Conservation (phyloP, 1,140 invertebrate species). For the Nephila pilipes region DNA sequence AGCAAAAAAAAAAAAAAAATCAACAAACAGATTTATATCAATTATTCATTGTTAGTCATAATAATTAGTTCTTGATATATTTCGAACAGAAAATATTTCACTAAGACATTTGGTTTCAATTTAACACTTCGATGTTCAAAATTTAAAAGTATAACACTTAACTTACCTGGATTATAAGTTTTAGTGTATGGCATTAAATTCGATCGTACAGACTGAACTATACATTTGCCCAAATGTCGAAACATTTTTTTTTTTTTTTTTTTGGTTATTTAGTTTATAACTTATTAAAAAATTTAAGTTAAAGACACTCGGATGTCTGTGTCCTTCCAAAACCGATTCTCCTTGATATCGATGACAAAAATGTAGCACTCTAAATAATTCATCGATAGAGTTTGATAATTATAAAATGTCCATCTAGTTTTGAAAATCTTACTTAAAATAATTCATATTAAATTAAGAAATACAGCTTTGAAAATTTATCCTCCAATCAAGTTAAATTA, state of each 20-base stretch:
- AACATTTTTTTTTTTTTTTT: slow-evolving; percentile 55
- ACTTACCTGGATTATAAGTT: slow-evolving; percentile 56
- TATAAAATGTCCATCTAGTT: too few relatives aligned
- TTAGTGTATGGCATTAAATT: slow-evolving; percentile 4
- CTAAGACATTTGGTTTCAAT: not conserved
- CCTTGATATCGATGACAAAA: slow-evolving; percentile 41
- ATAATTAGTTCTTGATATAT: not conserved
- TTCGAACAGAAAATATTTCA: not conserved
- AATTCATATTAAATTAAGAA: too few relatives aligned
- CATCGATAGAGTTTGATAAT: too few relatives aligned
- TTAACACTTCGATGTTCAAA: not conserved
- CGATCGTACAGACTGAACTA: slow-evolving; percentile 31
- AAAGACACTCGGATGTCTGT: not conserved
- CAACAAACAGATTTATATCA: not conserved
- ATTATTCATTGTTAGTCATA: not conserved
- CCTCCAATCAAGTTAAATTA: too few relatives aligned
- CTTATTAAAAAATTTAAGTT: not conserved
- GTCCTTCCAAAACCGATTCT: slow-evolving; percentile 4
- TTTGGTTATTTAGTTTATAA: not conserved
- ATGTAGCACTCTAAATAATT: too few relatives aligned
- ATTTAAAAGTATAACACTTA: not conserved
- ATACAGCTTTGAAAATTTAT: too few relatives aligned
- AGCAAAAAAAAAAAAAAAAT: not conserved
- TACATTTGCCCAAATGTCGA: slow-evolving; percentile 38
- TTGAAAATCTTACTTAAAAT: too few relatives aligned